Base-by-base conservation (phyloP, 2,888 invertebrate species). In the Scaptomyza parva region DNA sequence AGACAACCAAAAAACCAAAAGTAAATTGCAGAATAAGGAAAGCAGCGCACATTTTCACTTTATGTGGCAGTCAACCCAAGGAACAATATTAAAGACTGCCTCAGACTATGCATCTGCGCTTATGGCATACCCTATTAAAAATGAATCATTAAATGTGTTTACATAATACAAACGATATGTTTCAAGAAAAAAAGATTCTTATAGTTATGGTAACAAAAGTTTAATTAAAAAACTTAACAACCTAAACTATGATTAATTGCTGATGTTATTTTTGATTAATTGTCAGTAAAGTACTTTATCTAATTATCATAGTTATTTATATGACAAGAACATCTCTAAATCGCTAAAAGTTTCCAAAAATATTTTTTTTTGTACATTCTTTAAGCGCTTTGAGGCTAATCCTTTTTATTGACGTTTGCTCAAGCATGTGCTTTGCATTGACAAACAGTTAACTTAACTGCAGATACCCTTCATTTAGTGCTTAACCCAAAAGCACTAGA, bases 31-130 rank as follows among this genome's bases (percentile, higher is more conserved):
- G 47, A 52, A 59, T 24, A 62, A 68, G 62, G 62, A 78, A 78
- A 70, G 64, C 70, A 55, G 59, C 53, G 43, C 59, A 67, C 64
- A 85, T 78, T 82, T 81, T 85, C 79, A 81, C 79, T 85, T 80
- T 75, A 78, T 78, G 64, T 65, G 65, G 55, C 66, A 50, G 41
- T 40, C 54, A 59, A 47, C 53, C 44, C 41, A 33, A 50, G 55
- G n/a, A 33, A 54, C 65, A 44, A 61, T 61, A 74, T 74, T 61
- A 59, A 61, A 66, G 65, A 70, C 17, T 51, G 35, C 30, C 17
- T 30, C 3, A 17, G 60, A 51, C 57, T 50, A 64, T 70, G 33
- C 54, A 33, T 26, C 40, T 14, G n/a, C 28, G 33, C 41, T 22
- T 8, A 43, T 12, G 7, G 7, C 35, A 62, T 71, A 71, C 67